These are phyloP conservation scores for Drosophila chauvacae DNA, from an alignment of 1,140 invertebrate genomes.

Conservation along the genomic window DNA sequence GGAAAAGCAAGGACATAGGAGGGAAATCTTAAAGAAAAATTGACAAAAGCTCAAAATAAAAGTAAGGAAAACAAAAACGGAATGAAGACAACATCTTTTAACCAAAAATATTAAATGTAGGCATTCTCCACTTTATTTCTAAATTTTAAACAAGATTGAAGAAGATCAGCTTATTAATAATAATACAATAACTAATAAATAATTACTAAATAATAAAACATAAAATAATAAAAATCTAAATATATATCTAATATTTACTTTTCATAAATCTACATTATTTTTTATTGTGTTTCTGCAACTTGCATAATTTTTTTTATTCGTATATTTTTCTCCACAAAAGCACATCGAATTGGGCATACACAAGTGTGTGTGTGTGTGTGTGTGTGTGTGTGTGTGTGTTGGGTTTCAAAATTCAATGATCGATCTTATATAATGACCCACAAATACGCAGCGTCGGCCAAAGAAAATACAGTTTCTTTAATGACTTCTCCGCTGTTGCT, in stretches of 20 bases:
- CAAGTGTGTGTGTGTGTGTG: background rate
- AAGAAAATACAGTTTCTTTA: slow-evolving; percentile 64
- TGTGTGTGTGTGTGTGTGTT: background rate
- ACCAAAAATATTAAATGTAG: background rate
- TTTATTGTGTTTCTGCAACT: slow-evolving; percentile 7
- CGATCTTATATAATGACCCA: slow-evolving; percentile 66
- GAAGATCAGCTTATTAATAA: background rate
- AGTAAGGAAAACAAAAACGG: background rate
- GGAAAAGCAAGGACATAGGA: background rate
- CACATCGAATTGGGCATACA: slow-evolving; percentile 43
- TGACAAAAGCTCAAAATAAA: background rate
- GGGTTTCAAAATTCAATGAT: slow-evolving; percentile 3
- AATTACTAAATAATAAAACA: no score
- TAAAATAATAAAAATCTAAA: no score
- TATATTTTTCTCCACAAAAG: slow-evolving; percentile 40
- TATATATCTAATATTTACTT: background rate
- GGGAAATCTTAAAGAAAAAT: background rate
- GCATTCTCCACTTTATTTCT: background rate
- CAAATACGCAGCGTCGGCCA: slow-evolving; percentile 25
- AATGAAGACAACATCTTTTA: background rate
- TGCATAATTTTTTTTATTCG: slow-evolving; percentile 1
- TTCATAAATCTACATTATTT: background rate
- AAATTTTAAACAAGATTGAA: background rate
- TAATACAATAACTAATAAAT: background rate
- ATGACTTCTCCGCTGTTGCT: slow-evolving; percentile 50